Percentiles rank a stretch among this genome's conserved stretches.
Conservation (phyloP, 2,113 vertebrate genomes). For the Isichthys henryi region DNA sequence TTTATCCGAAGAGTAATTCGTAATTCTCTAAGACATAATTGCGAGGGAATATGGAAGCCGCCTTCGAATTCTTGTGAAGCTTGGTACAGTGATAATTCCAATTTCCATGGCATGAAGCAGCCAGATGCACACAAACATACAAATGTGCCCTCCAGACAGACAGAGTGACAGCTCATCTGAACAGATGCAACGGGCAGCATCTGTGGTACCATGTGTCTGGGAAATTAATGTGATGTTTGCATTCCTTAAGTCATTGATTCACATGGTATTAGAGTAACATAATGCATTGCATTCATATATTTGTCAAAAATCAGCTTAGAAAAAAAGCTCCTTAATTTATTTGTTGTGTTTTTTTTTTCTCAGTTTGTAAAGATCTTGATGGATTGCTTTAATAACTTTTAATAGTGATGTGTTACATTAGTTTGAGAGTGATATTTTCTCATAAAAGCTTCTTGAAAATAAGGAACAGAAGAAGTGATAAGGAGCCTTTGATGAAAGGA, state of each 20-base stretch:
- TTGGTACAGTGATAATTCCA: background rate
- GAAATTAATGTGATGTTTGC: conserved; percentile 1
- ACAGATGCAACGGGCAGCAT: background rate
- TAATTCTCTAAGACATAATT: background rate
- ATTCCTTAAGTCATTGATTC: background rate
- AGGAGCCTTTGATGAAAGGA: background rate
- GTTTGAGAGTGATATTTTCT: background rate
- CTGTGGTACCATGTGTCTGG: background rate
- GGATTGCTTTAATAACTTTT: background rate
- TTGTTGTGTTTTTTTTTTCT: background rate
- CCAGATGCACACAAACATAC: background rate
- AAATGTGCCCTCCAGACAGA: background rate
- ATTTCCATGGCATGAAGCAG: background rate
- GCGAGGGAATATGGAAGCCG: background rate
- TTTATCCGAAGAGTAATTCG: background rate
- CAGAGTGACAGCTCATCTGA: background rate
- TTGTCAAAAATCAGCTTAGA: background rate
- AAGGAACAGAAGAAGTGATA: background rate
- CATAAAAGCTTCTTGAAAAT: background rate
- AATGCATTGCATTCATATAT: background rate
- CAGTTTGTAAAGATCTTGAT: background rate
- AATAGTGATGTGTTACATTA: background rate
- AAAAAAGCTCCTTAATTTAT: background rate
- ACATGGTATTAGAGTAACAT: background rate
- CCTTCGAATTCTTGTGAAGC: background rate